phyloP scores from a whole-genome alignment of 2,888 invertebrate genomes.

The Diarsia mendica region DNA sequence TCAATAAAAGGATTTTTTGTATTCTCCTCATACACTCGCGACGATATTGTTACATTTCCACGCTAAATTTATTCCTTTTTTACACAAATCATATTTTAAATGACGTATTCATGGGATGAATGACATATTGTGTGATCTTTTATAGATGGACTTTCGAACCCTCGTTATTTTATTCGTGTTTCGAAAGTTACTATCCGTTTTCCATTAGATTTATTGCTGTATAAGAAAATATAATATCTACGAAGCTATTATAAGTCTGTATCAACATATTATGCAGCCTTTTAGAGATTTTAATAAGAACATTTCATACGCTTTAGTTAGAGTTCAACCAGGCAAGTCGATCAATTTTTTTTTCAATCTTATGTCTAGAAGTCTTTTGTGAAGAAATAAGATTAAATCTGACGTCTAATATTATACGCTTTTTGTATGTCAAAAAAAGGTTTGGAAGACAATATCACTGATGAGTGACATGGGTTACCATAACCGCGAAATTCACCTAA shows the following conservation, averaged over 20 bases:
- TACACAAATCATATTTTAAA: slow-evolving; percentile 79
- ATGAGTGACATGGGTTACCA: too few species aligned
- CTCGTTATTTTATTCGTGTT: slow-evolving; percentile 14
- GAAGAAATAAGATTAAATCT: neutral
- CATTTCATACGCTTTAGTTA: neutral
- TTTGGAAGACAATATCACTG: too few species aligned
- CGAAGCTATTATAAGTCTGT: neutral
- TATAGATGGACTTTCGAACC: slow-evolving; percentile 33
- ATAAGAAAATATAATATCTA: neutral
- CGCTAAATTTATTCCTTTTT: slow-evolving; percentile 80
- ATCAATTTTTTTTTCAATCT: slow-evolving; percentile 21
- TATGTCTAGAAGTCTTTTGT: neutral
- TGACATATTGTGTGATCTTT: slow-evolving; percentile 55
- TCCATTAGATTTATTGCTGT: slow-evolving; percentile 36
- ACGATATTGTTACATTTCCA: slow-evolving; percentile 83
- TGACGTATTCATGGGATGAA: slow-evolving; percentile 70
- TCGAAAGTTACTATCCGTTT: slow-evolving; percentile 1
- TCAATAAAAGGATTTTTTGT: slow-evolving; percentile 90
- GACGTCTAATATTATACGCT: too few species aligned
- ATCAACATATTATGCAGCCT: neutral
- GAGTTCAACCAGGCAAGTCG: slow-evolving; percentile 17
- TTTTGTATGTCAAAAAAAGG: neutral
- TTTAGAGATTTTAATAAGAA: neutral
- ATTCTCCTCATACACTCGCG: slow-evolving; percentile 76
- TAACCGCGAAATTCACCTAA: too few species aligned